Percentiles rank a stretch among this genome's conserved stretches.
Conservation (phyloP, 2,113 vertebrate species). For the Pteropus alecto region DNA sequence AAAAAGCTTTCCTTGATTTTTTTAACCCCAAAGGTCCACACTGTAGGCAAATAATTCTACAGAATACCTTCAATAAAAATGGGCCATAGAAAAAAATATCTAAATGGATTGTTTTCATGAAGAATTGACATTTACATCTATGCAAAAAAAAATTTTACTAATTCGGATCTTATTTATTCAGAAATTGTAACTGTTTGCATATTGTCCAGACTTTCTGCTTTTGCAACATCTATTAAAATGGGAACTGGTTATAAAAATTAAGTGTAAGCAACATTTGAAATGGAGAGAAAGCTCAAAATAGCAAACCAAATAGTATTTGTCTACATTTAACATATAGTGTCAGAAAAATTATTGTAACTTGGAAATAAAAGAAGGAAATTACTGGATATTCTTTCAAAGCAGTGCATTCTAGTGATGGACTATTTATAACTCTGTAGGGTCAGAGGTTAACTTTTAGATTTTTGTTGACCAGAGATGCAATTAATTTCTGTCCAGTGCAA, state of each 20-base stretch:
- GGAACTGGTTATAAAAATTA: slow-evolving; percentile 26
- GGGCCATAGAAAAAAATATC: not conserved
- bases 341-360: not conserved
- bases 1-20: slow-evolving; percentile 22
- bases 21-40: not conserved
- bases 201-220: not conserved
- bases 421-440: not conserved
- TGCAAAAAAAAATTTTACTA: not conserved
- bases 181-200: not conserved
- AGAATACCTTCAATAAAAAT: not conserved
- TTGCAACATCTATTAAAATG: not conserved
- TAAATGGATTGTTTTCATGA: slow-evolving; percentile 2
- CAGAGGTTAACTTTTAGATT: not conserved
- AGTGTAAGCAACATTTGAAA: not conserved
- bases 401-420: not conserved
- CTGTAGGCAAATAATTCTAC: not conserved
- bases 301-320: not conserved
- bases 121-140: not conserved
- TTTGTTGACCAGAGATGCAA: not conserved
- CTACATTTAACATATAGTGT: not conserved
- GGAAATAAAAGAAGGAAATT: not conserved
- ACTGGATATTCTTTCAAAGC: not conserved
- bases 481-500: not conserved
- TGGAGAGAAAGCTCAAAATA: not conserved
- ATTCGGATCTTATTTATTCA: slow-evolving; percentile 9